Base-by-base conservation (phyloP, 2,888 invertebrate species). In the Aphelenchoides bicaudatus region DNA sequence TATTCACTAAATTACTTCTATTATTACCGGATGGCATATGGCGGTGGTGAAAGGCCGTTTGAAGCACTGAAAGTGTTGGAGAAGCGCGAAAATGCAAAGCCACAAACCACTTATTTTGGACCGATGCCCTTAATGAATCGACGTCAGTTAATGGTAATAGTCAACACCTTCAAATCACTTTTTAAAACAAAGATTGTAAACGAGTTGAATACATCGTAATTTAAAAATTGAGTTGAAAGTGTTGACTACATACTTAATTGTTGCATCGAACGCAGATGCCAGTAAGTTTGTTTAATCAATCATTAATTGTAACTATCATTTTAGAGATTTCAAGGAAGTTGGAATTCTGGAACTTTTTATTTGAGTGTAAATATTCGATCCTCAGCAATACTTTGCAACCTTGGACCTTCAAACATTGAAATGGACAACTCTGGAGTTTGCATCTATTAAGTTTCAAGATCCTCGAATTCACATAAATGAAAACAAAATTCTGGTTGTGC, bases 21-120 rank as follows among this genome's bases (percentile, higher is more conserved):
- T 21, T 43, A 21, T 25, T 43, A 21, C 43, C 43, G 43, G 25
- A 43, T 43, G 43, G 43, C 43, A 10, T 19, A 43, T 8, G 16
- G 23, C 10, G 23, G 10, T 8, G 43, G 23, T 8, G 43, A 43
- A 25, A 6, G 10, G 23, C 23, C 10, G 10, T 43, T 43, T 25
- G 43, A 43, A 43, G n/a, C 43, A 25, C 8, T 43, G 43, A 43
- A 43, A n/a, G 43, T 43, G 6, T 8, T 43, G 21, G 43, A 43
- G 23, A n/a, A 6, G 16, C 21, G 16, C 10, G 10, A 19, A 25
- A 25, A 43, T 8, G 10, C 43, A 8, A 43, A 21, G 43, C 10
- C 25, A 21, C 43, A 25, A 43, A 21, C 43, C 21, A 43, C 25
- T 43, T n/a, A 10, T 25, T 43, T 21, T n/a, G 43, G 23, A 6